Evolutionary conservation across 92 coral and sea anemone species (phyloP), one percentile per base, ranked within the genome.

Genomic region (Zoanthus sociatus): DNA sequence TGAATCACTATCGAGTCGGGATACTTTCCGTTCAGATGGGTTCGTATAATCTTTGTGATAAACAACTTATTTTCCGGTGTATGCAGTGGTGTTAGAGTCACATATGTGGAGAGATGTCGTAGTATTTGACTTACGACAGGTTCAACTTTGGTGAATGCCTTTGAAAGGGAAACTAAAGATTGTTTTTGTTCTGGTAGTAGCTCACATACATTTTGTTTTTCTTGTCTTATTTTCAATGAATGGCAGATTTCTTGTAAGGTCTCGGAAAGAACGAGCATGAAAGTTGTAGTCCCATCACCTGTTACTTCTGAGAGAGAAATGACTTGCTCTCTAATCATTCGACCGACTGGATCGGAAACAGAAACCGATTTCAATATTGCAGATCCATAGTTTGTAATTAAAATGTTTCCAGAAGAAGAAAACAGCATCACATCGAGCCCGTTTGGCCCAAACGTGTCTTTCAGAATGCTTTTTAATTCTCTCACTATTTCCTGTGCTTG

Each of bases 371-470:
- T 93, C 78, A 97, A 73, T 61, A 97, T 83, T 69, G 91, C 75
- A 61, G 91, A 90, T 42, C 99, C 97, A 72, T 90, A 92, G 78
- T 97, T 97, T 7, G 99, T 95, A 8, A 97, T 84, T 37, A 97
- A 88, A 47, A 93, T 88, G 37, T 90, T 88, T 58, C 99, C 99
- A 54, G 99, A 97, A 12, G 97, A 92, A 17, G 96, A 92, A 31
- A 89, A 88, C 16, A 97, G 63, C 94, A 97, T 83, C 12, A 90
- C 88, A 83, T 97, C 99, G 5, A 93, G 91, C 50, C 99, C 99
- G 79, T 94, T 95, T 58, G 99, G 99, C 30, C 99, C 99, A 88
- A 97, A 95, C n/a, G 95, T 90, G 71, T 83, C 89, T 73, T 91
- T 89, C 60, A 97, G 83, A 79, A 97, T 82, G 9, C 84, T 88